phyloP scores from a whole-genome alignment of 1,140 invertebrate species.

The Leptinotarsa defecta region DNA sequence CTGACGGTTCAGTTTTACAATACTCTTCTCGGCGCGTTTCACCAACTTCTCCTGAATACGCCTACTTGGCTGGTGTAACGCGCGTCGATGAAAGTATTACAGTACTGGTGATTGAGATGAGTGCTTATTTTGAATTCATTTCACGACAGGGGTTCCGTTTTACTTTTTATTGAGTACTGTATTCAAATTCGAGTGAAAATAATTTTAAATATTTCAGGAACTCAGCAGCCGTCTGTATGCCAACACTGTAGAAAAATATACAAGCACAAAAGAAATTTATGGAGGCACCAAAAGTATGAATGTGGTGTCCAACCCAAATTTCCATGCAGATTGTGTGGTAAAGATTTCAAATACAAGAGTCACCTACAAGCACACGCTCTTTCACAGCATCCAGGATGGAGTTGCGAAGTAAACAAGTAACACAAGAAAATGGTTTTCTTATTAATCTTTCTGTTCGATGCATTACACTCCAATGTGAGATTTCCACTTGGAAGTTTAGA shows the following conservation, averaged over 20 bases:
- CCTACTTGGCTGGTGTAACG: too few species aligned
- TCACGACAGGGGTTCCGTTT: background rate
- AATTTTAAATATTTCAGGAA: background rate
- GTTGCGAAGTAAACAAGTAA: too few species aligned
- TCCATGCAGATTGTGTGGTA: constrained; percentile 49
- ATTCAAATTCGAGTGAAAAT: background rate
- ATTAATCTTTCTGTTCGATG: too few species aligned
- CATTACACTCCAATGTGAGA: too few species aligned
- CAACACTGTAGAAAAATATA: constrained; percentile 37
- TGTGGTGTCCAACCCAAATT: constrained; percentile 61
- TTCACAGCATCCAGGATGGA: background rate
- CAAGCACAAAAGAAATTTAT: constrained; percentile 35
- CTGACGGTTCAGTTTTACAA: background rate
- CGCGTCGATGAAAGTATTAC: too few species aligned
- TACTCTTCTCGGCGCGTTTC: background rate
- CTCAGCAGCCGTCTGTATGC: background rate
- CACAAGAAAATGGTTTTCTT: too few species aligned
- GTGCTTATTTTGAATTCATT: too few species aligned
- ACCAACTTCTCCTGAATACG: too few species aligned
- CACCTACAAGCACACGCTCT: constrained; percentile 34
- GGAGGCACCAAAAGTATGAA: constrained; percentile 59
- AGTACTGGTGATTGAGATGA: too few species aligned
- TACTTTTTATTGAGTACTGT: background rate
- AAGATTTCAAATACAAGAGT: constrained; percentile 36
- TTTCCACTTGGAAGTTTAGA: too few species aligned